phyloP scores from a whole-genome alignment of 2,797 vertebrate genomes.

The Melanotaenia parkinsoni region DNA sequence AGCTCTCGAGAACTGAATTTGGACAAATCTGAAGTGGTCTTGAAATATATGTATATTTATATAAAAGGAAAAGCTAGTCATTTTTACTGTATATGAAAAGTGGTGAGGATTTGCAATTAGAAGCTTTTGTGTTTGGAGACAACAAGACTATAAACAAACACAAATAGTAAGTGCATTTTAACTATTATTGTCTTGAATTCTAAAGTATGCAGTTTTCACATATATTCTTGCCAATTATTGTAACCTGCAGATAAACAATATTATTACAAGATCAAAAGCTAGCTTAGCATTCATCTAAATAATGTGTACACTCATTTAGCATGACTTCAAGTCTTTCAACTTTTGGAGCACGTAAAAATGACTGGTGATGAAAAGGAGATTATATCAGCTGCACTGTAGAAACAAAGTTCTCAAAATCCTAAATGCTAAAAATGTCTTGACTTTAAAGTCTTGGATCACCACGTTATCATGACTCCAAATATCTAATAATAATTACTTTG shows the following conservation, averaged over 20 bases:
- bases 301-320: conserved; percentile 32
- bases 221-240: conserved; percentile 53
- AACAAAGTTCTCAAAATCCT: not conserved
- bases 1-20: too few species aligned
- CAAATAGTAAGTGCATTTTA: conserved; percentile 46
- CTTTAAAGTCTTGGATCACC: not conserved
- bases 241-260: conserved; percentile 46
- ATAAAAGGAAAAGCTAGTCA: not conserved
- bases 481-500: not conserved
- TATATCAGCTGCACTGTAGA: conserved; percentile 9
- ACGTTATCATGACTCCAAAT: conserved; percentile 5
- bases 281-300: conserved; percentile 35
- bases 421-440: not conserved
- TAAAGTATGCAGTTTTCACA: conserved; percentile 30
- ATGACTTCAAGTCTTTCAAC: conserved; percentile 44
- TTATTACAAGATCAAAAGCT: conserved; percentile 54
- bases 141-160: conserved; percentile 26
- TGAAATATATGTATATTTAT: too few species aligned
- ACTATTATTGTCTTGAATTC: conserved; percentile 25
- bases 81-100: not conserved
- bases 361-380: not conserved
- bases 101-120: conserved; percentile 2
- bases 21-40: conserved; percentile 15
- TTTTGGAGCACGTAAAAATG: conserved; percentile 26
- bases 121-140: conserved; percentile 22